These are phyloP conservation scores for Prunella fulvescens DNA, from an alignment of 2,113 vertebrate genomes.

Conservation along the genomic window DNA sequence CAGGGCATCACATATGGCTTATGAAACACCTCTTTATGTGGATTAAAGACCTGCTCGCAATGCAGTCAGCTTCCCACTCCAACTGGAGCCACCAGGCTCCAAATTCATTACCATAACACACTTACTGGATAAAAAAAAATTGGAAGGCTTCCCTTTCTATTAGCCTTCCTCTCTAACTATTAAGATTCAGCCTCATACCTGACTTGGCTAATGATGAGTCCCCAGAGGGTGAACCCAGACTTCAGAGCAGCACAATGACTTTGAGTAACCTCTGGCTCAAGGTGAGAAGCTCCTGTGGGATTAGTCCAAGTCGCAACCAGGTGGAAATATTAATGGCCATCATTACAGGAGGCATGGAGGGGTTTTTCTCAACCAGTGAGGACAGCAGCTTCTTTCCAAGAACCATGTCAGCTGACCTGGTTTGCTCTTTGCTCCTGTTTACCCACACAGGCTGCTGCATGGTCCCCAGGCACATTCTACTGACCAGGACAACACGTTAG, in stretches of 20 bases:
- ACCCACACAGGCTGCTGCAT: not conserved
- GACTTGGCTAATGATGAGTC: slow-evolving; percentile 20
- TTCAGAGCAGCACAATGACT: not conserved
- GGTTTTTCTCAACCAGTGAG: not conserved
- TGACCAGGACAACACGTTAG: not conserved
- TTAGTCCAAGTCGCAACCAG: not conserved
- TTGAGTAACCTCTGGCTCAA: slow-evolving; percentile 8
- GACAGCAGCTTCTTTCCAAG: not conserved
- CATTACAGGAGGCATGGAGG: not conserved
- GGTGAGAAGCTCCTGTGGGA: not conserved
- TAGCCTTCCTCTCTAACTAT: not conserved
- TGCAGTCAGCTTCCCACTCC: not conserved
- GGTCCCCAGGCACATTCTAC: not conserved
- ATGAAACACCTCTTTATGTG: slow-evolving; percentile 39
- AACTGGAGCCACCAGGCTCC: slow-evolving; percentile 1
- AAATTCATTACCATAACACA: slow-evolving; percentile 34
- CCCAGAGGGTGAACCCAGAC: not conserved
- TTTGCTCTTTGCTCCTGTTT: not conserved
- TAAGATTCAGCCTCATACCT: slow-evolving; percentile 28
- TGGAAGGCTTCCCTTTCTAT: slow-evolving; percentile 26
- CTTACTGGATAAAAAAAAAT: not conserved
- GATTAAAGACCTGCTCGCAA: slow-evolving; percentile 38
- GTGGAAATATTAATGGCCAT: not conserved
- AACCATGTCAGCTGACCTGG: not conserved
- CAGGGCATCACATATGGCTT: slow-evolving; percentile 15